Base-by-base conservation (phyloP, 92 coral and sea anemone species). In the Umimayanthus kanabou region DNA sequence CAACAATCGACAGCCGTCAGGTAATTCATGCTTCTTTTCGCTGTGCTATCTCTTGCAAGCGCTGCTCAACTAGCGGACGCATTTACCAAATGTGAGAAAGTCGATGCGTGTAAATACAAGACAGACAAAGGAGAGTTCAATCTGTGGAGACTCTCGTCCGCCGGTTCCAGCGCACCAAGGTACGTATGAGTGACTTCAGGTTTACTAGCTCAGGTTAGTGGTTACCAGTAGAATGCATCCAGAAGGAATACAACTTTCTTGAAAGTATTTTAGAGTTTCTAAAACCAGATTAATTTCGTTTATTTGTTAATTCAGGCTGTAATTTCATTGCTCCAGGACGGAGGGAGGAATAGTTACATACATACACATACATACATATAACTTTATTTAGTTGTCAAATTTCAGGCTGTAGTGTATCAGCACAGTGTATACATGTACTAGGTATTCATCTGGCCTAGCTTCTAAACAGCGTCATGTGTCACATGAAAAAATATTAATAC, bases 61-160 rank as follows among this genome's bases (percentile, higher is more conserved):
- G 23, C 77, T 73, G 77, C 47, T 73, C 77, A 30, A 29, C 45
- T 73, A 28, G 77, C 22, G 39, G 23, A 73, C 3, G 15, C 81
- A 25, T 45, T 77, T 23, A 77, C 81, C 28, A 77, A 77, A 77
- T 77, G 81, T 77, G 81, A 77, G 61, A 77, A 77, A 11, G 81
- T 77, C 5, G 65, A 77, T 26, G 7, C 55, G 2, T 77, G 81
- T 11, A 77, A 14, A 49, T 77, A 77, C 81, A 43, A 47, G 61
- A 77, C 81, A 25, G 30, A 77, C 45, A 50, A 47, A 47, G 81
- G 65, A n/a, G 81, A 77, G 61, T n/a, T 42, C 5, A 77, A 65
- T 13, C 45, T 77, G 33, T 77, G 61, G 81, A 45, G 39, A 0
- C 81, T 77, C 39, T 43, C 65, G 15, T 13, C 61, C 5, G 45